phyloP scores from a whole-genome alignment of 2,113 vertebrate genomes.

The Thryonomys swinderianus region DNA sequence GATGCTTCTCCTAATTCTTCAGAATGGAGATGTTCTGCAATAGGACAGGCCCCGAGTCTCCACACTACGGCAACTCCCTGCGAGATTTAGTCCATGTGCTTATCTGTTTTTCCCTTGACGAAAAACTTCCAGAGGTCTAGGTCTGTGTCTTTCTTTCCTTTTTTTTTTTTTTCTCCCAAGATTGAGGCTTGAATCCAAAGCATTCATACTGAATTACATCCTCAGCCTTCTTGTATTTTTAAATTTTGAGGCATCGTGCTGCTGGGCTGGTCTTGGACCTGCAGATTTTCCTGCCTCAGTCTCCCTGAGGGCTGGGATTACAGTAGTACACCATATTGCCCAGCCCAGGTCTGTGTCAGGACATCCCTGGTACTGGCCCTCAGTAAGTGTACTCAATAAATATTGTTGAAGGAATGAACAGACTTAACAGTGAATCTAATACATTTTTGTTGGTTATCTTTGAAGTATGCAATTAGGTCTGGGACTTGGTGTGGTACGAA shows the following conservation, averaged over 20 bases:
- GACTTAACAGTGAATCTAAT: slow-evolving; percentile 29
- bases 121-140: not conserved
- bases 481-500: not conserved
- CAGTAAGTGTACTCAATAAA: not conserved
- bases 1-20: not conserved
- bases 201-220: not conserved
- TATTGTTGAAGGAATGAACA: not conserved
- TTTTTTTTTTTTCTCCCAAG: not conserved
- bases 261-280: not conserved
- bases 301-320: not conserved
- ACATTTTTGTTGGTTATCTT: slow-evolving; percentile 28
- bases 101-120: not conserved
- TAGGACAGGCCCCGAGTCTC: not conserved
- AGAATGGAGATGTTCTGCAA: not conserved
- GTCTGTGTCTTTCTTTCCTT: not conserved
- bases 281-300: not conserved
- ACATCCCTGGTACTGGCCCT: not conserved
- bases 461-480: not conserved
- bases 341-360: not conserved
- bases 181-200: not conserved
- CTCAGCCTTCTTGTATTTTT: not conserved
- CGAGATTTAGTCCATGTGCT: not conserved
- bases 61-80: not conserved
- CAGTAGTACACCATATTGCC: not conserved
- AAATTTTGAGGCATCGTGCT: not conserved